Percentiles rank a stretch among this genome's conserved stretches.
Evolutionary conservation across 2,888 invertebrate species (phyloP).

Genomic region (Erannis defoliaria): DNA sequence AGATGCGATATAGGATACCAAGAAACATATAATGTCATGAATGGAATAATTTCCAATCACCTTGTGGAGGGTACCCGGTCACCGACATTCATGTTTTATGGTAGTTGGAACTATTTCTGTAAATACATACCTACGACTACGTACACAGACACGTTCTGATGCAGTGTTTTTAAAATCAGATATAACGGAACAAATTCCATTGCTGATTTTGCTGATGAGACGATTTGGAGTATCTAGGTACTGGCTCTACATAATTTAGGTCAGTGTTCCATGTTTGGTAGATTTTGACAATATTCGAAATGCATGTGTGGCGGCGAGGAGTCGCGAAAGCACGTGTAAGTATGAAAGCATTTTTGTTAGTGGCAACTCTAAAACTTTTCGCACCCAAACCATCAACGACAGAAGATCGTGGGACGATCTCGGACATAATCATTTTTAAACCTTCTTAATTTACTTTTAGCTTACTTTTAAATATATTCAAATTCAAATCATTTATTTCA

Average conservation of each 20-base stretch:
- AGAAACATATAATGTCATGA: background rate
- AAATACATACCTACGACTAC: no score
- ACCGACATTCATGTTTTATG: conserved; percentile 12
- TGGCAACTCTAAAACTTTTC: no score
- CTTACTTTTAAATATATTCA: no score
- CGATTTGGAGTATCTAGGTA: background rate
- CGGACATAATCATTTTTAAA: no score
- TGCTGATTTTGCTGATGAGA: background rate
- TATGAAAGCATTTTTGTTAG: no score
- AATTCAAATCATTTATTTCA: no score
- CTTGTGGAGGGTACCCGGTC: conserved; percentile 21
- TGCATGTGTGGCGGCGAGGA: no score
- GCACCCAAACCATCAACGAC: no score
- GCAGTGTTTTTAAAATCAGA: conserved; percentile 1
- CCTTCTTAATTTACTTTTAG: no score
- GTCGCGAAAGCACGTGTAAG: no score
- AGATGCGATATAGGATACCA: background rate
- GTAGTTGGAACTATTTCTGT: background rate
- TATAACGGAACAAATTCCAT: background rate
- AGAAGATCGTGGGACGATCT: no score
- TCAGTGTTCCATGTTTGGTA: background rate
- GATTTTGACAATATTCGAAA: no score
- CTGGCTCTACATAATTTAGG: background rate
- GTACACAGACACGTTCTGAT: background rate
- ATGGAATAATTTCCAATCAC: conserved; percentile 10